Percentiles rank a stretch among this genome's conserved stretches.
phyloP scores from a whole-genome alignment of 2,797 vertebrate species.

The Botia almorhae region DNA sequence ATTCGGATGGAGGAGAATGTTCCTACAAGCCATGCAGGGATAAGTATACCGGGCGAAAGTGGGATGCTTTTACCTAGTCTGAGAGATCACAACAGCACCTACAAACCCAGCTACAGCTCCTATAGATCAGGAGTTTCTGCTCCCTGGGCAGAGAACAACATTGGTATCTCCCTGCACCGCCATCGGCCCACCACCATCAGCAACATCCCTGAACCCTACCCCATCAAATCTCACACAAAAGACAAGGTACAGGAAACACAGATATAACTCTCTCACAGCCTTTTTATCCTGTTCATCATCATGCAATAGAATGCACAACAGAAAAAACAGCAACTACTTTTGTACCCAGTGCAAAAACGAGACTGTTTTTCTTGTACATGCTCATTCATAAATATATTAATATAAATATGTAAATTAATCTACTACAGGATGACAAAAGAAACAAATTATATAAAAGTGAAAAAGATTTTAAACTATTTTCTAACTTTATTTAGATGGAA shows the following conservation, averaged over 20 bases:
- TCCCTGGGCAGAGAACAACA: constrained; percentile 92
- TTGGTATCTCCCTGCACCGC: constrained; percentile 90
- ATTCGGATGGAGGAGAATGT: constrained; percentile 94
- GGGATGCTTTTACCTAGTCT: constrained; percentile 86
- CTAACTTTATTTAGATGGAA: constrained; percentile 88
- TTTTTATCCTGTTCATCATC: constrained; percentile 68
- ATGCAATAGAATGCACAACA: constrained; percentile 96
- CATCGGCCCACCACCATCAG: constrained; percentile 83
- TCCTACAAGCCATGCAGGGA: constrained; percentile 77
- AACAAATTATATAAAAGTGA: constrained; percentile 88
- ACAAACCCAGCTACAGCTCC: constrained; percentile 80
- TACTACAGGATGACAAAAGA: constrained; percentile 84
- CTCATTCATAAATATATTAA: constrained; percentile 89
- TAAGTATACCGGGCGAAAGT: constrained; percentile 86
- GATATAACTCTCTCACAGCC: constrained; percentile 82
- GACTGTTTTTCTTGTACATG: constrained; percentile 95
- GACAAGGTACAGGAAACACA: constrained; percentile 99
- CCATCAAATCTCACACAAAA: constrained; percentile 93
- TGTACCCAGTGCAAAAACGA: constrained; percentile 90
- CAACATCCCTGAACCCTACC: constrained; percentile 87
- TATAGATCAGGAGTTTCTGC: constrained; percentile 87
- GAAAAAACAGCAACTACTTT: constrained; percentile 88
- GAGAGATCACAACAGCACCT: constrained; percentile 95
- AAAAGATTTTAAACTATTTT: constrained; percentile 92
- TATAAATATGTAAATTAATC: constrained; percentile 78